Evolutionary conservation across 2,113 vertebrate genomes (phyloP).

Genomic region (Leucopsar rothschildi): DNA sequence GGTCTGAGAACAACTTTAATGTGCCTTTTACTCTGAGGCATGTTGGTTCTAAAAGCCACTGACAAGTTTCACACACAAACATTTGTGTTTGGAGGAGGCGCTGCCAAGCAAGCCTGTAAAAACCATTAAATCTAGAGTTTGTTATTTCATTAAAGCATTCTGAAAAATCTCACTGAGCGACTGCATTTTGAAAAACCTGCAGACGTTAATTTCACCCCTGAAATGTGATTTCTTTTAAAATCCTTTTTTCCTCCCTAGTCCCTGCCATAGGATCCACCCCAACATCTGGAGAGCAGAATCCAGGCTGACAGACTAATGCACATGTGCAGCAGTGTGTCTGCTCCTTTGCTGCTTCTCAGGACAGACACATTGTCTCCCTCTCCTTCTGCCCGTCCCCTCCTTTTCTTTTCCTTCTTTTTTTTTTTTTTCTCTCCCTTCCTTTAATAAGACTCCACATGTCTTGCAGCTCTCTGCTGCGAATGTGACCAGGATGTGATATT

Average conservation of each 20-base stretch:
- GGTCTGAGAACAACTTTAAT: neutral
- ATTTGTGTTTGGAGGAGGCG: neutral
- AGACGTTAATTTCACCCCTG: slow-evolving; percentile 49
- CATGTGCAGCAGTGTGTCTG: slow-evolving; percentile 68
- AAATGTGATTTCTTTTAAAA: slow-evolving; percentile 67
- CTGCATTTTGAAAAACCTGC: neutral
- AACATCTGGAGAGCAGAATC: slow-evolving; percentile 80
- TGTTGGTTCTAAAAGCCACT: neutral
- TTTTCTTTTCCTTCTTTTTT: neutral
- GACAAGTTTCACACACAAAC: neutral
- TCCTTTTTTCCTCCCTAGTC: slow-evolving; percentile 29
- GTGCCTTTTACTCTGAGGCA: neutral
- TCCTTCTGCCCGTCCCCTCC: slow-evolving; percentile 46
- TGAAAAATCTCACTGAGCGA: neutral
- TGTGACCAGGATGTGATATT: slow-evolving; percentile 69
- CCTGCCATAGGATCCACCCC: slow-evolving; percentile 49
- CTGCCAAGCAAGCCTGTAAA: slow-evolving; percentile 1
- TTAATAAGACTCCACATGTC: slow-evolving; percentile 59
- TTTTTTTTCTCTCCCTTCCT: neutral
- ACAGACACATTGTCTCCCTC: slow-evolving; percentile 50
- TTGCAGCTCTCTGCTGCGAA: slow-evolving; percentile 47
- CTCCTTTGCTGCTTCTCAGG: slow-evolving; percentile 65
- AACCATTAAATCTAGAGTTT: neutral
- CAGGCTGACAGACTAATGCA: slow-evolving; percentile 54
- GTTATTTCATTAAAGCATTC: neutral